Base-by-base conservation (phyloP, 2,888 invertebrate species). In the Agrotis puta region DNA sequence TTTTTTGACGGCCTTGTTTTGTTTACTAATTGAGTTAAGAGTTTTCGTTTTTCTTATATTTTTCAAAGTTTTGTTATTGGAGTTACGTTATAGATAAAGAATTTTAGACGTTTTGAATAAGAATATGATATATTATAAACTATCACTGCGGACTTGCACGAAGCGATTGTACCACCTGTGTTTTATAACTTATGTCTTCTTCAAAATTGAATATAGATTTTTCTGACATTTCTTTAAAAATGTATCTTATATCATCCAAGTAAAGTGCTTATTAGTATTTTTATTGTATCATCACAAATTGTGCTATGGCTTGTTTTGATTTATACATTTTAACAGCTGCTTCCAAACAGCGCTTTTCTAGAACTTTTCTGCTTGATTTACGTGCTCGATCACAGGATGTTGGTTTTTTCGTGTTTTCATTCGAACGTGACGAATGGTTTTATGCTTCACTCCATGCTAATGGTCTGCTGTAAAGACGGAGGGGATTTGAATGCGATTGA, bases 101-200 rank as follows among this genome's bases (percentile, higher is more conserved):
- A 77, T 68, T 54, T 74, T 43, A 13, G 7, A 13, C 22, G 39
- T 59, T 65, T 65, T 18, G 47, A 65, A 62, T 62, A 56, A 33
- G 24, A 79, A 51, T 74, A 65, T 53, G 24, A 51, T 64, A 48
- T n/a, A n/a, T n/a, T n/a, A n/a, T 39, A 74, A 69, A 64, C 56
- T 62, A 64, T 68, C 33, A n/a, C 33, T 53, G 53, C 64, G 39
- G 63, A 63, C 48, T 64, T 75, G 61, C 75, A 62, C 33, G 53
- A 50, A 56, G 39, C 48, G 48, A 79, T 64, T 64, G 56, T 57
- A 56, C 75, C 76, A 77, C 75, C 64, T 80, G 75, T 56, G 48
- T 69, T 80, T 80, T 80, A 80, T 62, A 69, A 80, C 64, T 80
- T 69, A 68, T 77, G 74, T 48, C 51, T 54, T 39, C 33, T 59